A percentile compares a stretch with the other conserved stretches of the same genome.
phyloP scores from a whole-genome alignment of 2,888 invertebrate species.

The Blera fallax region DNA sequence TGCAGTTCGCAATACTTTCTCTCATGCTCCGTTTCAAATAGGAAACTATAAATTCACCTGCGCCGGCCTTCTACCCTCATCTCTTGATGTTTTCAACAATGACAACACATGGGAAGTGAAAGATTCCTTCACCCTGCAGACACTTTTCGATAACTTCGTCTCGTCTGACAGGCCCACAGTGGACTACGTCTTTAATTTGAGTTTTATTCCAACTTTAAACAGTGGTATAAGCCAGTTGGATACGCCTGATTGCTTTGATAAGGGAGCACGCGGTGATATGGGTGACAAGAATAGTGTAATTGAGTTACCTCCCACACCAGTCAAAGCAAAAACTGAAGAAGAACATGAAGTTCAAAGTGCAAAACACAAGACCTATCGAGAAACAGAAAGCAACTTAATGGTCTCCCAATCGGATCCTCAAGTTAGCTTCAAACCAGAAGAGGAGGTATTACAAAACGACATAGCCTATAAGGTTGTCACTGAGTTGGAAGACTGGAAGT shows the following conservation, averaged over 20 bases:
- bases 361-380: background rate
- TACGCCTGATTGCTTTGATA: slow-evolving; percentile 31
- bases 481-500: slow-evolving; percentile 89
- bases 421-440: background rate
- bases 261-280: slow-evolving; percentile 69
- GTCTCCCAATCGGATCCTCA: background rate
- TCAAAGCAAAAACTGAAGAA: background rate
- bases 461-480: slow-evolving; percentile 82
- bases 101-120: slow-evolving; percentile 35
- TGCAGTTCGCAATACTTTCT: background rate
- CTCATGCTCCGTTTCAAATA: background rate
- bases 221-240: slow-evolving; percentile 58
- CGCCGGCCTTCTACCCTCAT: slow-evolving; percentile 19
- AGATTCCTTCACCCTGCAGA: slow-evolving; percentile 34
- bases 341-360: background rate
- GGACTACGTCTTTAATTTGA: slow-evolving; percentile 32
- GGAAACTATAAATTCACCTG: slow-evolving; percentile 46
- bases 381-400: background rate
- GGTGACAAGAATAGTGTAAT: background rate
- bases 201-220: slow-evolving; percentile 74
- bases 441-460: background rate
- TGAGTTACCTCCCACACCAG: slow-evolving; percentile 62
- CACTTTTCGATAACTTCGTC: slow-evolving; percentile 38
- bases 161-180: slow-evolving; percentile 20
- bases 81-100: slow-evolving; percentile 3